Conservation (phyloP, 1,140 invertebrate species). For the Pseudomyrmex dendroicus region DNA sequence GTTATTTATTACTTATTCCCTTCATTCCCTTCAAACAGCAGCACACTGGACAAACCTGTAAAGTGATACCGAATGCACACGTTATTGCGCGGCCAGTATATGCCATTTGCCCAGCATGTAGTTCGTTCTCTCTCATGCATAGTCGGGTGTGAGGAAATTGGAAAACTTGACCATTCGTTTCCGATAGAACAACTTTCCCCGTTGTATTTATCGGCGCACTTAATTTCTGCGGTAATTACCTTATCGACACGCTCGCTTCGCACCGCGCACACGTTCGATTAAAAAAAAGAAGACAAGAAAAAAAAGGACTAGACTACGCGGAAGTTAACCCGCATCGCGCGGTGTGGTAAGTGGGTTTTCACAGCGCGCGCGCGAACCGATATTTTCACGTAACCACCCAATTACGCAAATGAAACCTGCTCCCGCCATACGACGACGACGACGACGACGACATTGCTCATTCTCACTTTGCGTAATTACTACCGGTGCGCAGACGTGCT, state of each 20-base stretch:
- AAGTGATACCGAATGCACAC: slow-evolving; percentile 57
- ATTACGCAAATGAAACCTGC: slow-evolving; percentile 52
- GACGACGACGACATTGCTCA: slow-evolving; percentile 36
- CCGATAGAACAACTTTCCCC: slow-evolving; percentile 45
- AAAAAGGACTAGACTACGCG: neutral
- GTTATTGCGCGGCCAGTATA: slow-evolving; percentile 46
- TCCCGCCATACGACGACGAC: neutral
- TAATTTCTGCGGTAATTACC: slow-evolving; percentile 66
- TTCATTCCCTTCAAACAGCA: slow-evolving; percentile 10
- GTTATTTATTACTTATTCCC: slow-evolving; percentile 70
- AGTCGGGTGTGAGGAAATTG: slow-evolving; percentile 58
- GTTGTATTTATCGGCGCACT: slow-evolving; percentile 61
- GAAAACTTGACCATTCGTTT: slow-evolving; percentile 59
- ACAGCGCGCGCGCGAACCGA: slow-evolving; percentile 4
- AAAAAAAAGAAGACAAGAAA: neutral
- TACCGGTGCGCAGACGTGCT: slow-evolving; percentile 25
- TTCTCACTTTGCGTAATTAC: slow-evolving; percentile 56
- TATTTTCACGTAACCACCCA: slow-evolving; percentile 53
- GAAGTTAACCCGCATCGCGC: neutral
- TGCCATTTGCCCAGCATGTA: neutral
- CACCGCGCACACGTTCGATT: slow-evolving; percentile 14
- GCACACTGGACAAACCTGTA: slow-evolving; percentile 43
- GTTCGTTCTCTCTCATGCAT: slow-evolving; percentile 37
- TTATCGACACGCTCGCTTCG: slow-evolving; percentile 16
- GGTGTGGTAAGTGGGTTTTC: slow-evolving; percentile 4